Evolutionary conservation across 2,888 invertebrate species (phyloP).

Genomic region (Eupithecia inturbata): DNA sequence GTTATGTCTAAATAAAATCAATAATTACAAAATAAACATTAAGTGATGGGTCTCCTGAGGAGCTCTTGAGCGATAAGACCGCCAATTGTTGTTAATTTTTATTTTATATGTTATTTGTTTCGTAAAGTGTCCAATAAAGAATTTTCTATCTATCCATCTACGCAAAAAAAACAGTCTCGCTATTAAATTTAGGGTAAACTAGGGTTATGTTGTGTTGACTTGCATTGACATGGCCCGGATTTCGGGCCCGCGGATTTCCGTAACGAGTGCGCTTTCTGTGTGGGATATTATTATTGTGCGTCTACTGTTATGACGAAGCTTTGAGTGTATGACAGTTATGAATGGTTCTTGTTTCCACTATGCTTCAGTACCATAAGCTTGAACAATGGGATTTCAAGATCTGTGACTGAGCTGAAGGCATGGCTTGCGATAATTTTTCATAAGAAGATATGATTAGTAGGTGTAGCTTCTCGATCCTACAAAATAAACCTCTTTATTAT

Average conservation of each 20-base stretch:
- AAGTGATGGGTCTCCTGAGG: too few species aligned
- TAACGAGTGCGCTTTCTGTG: neutral
- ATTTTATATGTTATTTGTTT: too few species aligned
- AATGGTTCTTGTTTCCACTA: slow-evolving; percentile 45
- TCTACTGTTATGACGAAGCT: slow-evolving; percentile 30
- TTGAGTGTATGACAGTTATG: slow-evolving; percentile 43
- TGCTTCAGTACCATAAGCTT: slow-evolving; percentile 37
- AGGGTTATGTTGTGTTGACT: neutral
- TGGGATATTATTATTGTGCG: neutral
- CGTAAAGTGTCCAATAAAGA: too few species aligned
- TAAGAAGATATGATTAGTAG: neutral
- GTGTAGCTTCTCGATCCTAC: neutral
- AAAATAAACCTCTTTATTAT: neutral
- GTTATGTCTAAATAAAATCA: too few species aligned
- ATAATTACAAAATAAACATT: too few species aligned
- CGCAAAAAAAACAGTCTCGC: neutral
- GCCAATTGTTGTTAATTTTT: too few species aligned
- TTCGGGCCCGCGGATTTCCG: neutral
- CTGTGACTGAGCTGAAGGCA: slow-evolving; percentile 11
- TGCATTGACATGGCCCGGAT: neutral
- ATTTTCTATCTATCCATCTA: too few species aligned
- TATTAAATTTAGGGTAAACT: neutral
- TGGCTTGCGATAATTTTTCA: neutral
- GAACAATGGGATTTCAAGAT: slow-evolving; percentile 34
- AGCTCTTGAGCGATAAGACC: too few species aligned